These are phyloP conservation scores for Drosophila macrospina DNA, from an alignment of 2,888 invertebrate genomes.

Conservation along the genomic window DNA sequence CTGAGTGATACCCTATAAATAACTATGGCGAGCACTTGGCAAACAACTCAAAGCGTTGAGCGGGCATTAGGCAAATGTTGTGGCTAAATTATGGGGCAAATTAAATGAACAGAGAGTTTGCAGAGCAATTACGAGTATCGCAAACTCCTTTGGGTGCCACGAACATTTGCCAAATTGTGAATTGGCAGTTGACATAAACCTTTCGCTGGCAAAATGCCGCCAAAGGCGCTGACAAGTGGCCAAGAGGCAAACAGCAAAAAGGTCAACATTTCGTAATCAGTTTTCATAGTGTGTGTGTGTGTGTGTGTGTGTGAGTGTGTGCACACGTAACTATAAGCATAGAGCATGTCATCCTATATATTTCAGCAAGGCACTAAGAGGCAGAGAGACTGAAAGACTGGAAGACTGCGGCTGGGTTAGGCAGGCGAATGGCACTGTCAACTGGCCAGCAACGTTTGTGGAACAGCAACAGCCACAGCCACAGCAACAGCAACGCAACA, in stretches of 20 bases:
- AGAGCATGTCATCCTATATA: slow-evolving; percentile 82
- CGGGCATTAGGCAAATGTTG: slow-evolving; percentile 40
- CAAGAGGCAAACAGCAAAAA: slow-evolving; percentile 61
- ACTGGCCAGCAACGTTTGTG: slow-evolving; percentile 59
- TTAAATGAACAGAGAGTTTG: slow-evolving; percentile 58
- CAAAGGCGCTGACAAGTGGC: slow-evolving; percentile 77
- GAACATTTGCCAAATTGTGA: slow-evolving; percentile 19
- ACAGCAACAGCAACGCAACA: slow-evolving; percentile 33
- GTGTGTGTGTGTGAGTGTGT: slow-evolving; percentile 27
- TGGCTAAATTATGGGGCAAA: slow-evolving; percentile 69
- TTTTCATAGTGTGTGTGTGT: slow-evolving; percentile 31
- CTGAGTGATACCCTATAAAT: slow-evolving; percentile 8
- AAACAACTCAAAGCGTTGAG: slow-evolving; percentile 5
- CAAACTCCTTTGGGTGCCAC: slow-evolving; percentile 7
- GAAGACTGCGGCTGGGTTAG: slow-evolving; percentile 17
- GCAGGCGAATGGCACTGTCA: slow-evolving; percentile 67
- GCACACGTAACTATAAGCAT: slow-evolving; percentile 78
- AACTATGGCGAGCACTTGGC: slow-evolving; percentile 13
- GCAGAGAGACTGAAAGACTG: slow-evolving; percentile 11
- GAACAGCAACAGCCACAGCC: slow-evolving; percentile 58
- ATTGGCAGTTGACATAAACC: slow-evolving; percentile 77
- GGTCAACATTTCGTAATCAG: slow-evolving; percentile 80
- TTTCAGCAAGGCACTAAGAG: slow-evolving; percentile 68
- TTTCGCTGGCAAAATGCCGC: slow-evolving; percentile 70
- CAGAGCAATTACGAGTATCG: slow-evolving; percentile 57